Evolutionary conservation across 1,140 invertebrate genomes (phyloP).

Genomic region (Temnothorax longispinosus): DNA sequence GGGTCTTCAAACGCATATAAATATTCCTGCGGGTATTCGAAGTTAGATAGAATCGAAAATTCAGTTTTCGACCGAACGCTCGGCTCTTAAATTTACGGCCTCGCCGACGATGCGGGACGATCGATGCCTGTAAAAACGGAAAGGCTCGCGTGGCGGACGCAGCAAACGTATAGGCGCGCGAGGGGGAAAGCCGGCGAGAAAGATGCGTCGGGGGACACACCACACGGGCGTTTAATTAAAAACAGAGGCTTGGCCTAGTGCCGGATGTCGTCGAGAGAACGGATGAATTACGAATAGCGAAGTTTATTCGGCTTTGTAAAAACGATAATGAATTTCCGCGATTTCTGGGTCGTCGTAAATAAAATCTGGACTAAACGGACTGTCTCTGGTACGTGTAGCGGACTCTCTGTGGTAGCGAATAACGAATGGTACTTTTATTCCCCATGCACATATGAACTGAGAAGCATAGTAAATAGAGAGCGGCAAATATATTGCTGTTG

Average conservation of each 20-base stretch:
- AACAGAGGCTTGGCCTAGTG: conserved; percentile 66
- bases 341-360: conserved; percentile 47
- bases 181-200: conserved; percentile 29
- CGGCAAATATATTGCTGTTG: neutral
- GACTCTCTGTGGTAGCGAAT: neutral
- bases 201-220: neutral
- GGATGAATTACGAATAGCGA: conserved; percentile 53
- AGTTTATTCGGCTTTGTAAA: conserved; percentile 67
- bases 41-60: conserved; percentile 38
- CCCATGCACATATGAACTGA: neutral
- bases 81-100: conserved; percentile 31
- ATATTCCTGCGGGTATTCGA: conserved; percentile 16
- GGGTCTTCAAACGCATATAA: neutral
- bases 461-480: neutral
- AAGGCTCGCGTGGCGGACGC: conserved; percentile 12
- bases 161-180: conserved; percentile 1
- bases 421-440: neutral
- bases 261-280: conserved; percentile 28
- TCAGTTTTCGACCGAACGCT: neutral
- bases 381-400: neutral
- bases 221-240: conserved; percentile 74
- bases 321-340: conserved; percentile 39
- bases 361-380: conserved; percentile 21
- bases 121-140: conserved; percentile 53
- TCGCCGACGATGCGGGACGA: conserved; percentile 15